phyloP scores from a whole-genome alignment of 2,113 vertebrate species.

The Myanophis thanlyinensis region DNA sequence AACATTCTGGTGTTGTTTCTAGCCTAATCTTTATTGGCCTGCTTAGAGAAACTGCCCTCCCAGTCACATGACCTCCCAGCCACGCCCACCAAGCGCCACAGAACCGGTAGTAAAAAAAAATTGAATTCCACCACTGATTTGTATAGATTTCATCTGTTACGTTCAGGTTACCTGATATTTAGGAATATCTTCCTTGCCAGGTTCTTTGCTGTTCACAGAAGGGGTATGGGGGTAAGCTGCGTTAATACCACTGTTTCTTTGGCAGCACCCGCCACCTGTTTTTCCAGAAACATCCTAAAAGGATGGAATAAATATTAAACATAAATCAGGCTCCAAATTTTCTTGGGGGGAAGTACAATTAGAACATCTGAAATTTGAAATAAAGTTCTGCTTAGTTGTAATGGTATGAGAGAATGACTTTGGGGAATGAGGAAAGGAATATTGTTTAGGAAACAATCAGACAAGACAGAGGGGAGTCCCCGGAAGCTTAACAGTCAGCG shows the following conservation, averaged over 20 bases:
- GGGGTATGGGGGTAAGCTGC: constrained; percentile 49
- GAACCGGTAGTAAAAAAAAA: too few species aligned
- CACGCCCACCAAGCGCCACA: too few species aligned
- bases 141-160: background rate
- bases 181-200: constrained; percentile 67
- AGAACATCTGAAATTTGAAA: background rate
- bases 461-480: background rate
- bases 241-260: constrained; percentile 53
- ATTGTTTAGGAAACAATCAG: background rate
- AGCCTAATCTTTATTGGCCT: too few species aligned
- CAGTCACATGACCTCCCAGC: too few species aligned
- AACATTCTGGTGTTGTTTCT: too few species aligned
- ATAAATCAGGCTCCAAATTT: background rate
- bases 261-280: constrained; percentile 59
- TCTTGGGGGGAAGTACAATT: background rate
- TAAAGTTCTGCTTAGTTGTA: background rate
- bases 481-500: background rate
- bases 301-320: background rate
- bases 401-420: background rate
- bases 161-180: constrained; percentile 75
- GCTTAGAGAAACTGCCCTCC: too few species aligned
- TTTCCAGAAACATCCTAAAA: constrained; percentile 65
- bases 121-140: too few species aligned
- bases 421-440: background rate
- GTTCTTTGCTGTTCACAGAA: constrained; percentile 41